phyloP scores from a whole-genome alignment of 2,888 invertebrate genomes.

The Synanthedon formicaeformis region DNA sequence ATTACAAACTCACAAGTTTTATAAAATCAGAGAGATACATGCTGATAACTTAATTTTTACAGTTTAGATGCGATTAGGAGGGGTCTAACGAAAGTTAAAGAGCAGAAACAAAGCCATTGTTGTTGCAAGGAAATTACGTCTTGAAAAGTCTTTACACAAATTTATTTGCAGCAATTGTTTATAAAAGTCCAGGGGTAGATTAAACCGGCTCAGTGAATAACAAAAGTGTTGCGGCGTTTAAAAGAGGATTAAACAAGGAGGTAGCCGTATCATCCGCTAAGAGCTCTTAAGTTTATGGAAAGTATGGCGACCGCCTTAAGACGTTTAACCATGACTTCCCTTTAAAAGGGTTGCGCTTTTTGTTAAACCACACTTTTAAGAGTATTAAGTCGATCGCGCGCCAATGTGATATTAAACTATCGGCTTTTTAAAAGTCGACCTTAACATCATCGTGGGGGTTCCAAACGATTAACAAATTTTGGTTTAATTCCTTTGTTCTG shows the following conservation, averaged over 20 bases:
- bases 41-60: too few relatives aligned
- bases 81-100: constrained; percentile 1
- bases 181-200: constrained; percentile 46
- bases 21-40: too few relatives aligned
- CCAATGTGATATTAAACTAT: constrained; percentile 36
- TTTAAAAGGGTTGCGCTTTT: constrained; percentile 66
- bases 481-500: constrained; percentile 48
- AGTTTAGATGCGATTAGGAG: too few relatives aligned
- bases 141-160: constrained; percentile 35
- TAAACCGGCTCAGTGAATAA: constrained; percentile 50
- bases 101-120: constrained; percentile 31
- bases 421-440: constrained; percentile 38
- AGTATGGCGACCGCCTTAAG: constrained; percentile 50
- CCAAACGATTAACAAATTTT: constrained; percentile 40
- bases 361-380: constrained; percentile 54
- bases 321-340: constrained; percentile 59
- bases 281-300: constrained; percentile 65
- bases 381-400: constrained; percentile 43
- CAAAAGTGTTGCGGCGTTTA: constrained; percentile 54
- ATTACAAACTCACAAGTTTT: too few relatives aligned
- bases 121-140: constrained; percentile 38
- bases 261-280: constrained; percentile 62
- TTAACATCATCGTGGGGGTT: constrained; percentile 53
- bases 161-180: constrained; percentile 53
- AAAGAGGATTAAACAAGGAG: constrained; percentile 59